Base-by-base conservation (phyloP, 2,888 invertebrate species). In the Entomobrya proxima region DNA sequence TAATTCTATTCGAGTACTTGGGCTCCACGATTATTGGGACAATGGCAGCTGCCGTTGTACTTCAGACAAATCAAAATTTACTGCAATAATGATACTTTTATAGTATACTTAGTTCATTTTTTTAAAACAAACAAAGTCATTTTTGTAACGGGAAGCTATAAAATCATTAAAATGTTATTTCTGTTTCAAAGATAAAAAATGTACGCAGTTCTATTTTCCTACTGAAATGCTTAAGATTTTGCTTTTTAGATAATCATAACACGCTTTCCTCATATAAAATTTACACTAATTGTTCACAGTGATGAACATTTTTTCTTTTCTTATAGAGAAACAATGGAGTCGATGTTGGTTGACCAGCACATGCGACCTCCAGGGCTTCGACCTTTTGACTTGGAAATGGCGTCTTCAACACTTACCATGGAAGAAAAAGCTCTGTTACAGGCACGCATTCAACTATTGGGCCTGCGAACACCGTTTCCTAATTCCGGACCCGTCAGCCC, bases 241-340 rank as follows among this genome's bases (percentile, higher is more conserved):
- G 32, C 18, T 6, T 18, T 58, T 58, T 64, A n/a, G 9, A 72
- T 24, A 44, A 18, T 72, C 40, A 72, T 44, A 72, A 2, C 21
- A 18, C 64, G 55, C 18, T 35, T 44, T 5, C 24, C 27, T 40
- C 2, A n/a, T n/a, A 7, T 67, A 44, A 47, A 37, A 30, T 61
- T 35, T 58, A 75, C 40, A 76, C 77, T 77, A 84, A 77, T 77
- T 61, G 83, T 84, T 84, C 83, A 84, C 76, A 84, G 83, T 84
- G 83, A 76, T 84, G 83, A 84, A 84, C 83, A 77, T 77, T 84
- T 84, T 35, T 84, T 77, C 64, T 76, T 9, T 58, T 67, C 80
- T 83, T 93, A 90, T 94, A 96, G 97, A 92, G 97, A 97, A 93
- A 96, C 96, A 84, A 96, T 97, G 96, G 97, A 97, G 92, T 95